Evolutionary conservation across 2,888 invertebrate species (phyloP), one percentile per base, ranked within the genome.

Genomic region (Belgica antarctica): DNA sequence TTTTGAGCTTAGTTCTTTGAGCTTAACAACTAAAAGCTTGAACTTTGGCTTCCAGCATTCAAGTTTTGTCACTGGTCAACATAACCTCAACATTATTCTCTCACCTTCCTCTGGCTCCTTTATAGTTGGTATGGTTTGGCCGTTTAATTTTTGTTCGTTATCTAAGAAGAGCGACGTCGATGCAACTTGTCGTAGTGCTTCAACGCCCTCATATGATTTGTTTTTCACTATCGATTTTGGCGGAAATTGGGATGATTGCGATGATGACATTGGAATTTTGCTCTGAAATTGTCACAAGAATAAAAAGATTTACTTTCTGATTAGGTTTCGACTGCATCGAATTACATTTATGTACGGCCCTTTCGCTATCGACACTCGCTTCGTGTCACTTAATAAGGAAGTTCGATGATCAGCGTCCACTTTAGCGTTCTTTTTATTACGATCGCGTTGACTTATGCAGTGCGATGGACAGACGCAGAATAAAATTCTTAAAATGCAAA

Each of bases 401-500:
- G 80, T 80, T 19, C 80, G 79, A 72, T 80, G 80, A 74, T 80
- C 80, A 52, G 79, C 79, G 76, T 80, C 80, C 70, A 79, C 76
- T 73, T 80, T 80, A 71, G 78, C 78, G 69, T 76, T 77, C 73
- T 80, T 79, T 79, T 83, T 83, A 75, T 82, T 81, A 62, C 82
- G 83, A 75, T 85, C 83, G 82, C 86, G 86, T 81, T 86, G 84
- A 75, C 85, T 83, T 77, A 88, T 86, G 81, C 90, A 90, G 76
- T 87, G 87, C 77, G 88, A 88, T 74, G 90, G 88, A 80, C 89
- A 91, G 78, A 90, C 87, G 82, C 93, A 94, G 79, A 93, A 86
- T 77, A 89, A 82, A 76, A 93, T 89, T 75, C 93, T 87, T 76
- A 93, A 84, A 76, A 92, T 82, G 82, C 92, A 92, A 81, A 91